phyloP scores from a whole-genome alignment of 2,113 vertebrate species.

The Bufo gargarizans region DNA sequence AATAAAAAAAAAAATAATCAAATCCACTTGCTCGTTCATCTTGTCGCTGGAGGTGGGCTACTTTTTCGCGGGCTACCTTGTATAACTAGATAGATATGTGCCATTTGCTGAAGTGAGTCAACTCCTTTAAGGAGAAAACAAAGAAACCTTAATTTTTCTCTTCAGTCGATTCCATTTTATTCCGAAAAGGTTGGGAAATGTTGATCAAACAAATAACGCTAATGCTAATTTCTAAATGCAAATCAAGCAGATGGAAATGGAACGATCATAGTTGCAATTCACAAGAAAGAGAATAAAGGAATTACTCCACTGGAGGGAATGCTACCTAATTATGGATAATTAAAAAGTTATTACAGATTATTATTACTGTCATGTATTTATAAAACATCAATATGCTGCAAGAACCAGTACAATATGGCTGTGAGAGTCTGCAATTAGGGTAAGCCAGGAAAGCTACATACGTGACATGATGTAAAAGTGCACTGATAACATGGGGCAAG shows the following conservation, averaged over 20 bases:
- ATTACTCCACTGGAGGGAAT: conserved; percentile 38
- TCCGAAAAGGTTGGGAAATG: not conserved
- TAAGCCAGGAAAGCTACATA: not conserved
- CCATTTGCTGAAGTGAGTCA: too few relatives aligned
- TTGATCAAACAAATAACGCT: not conserved
- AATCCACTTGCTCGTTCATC: too few relatives aligned
- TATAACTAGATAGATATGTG: not conserved
- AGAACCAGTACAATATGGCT: conserved; percentile 10
- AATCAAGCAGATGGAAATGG: conserved; percentile 4
- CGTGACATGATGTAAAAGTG: not conserved
- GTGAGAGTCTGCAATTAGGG: conserved; percentile 27
- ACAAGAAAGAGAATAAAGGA: conserved; percentile 28
- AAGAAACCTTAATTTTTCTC: not conserved
- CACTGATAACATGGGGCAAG: not conserved
- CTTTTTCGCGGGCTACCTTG: not conserved
- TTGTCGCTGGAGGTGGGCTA: too few relatives aligned
- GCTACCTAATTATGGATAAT: conserved; percentile 35
- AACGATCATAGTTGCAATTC: conserved; percentile 11
- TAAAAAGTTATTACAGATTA: conserved; percentile 53
- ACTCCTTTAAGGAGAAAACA: not conserved
- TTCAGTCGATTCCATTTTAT: not conserved
- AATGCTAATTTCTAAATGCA: not conserved
- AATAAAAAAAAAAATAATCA: too few relatives aligned
- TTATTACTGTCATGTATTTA: conserved; percentile 46
- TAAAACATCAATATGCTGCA: conserved; percentile 47